Evolutionary conservation across 2,113 vertebrate species (phyloP).

Genomic region (Buteo buteo): DNA sequence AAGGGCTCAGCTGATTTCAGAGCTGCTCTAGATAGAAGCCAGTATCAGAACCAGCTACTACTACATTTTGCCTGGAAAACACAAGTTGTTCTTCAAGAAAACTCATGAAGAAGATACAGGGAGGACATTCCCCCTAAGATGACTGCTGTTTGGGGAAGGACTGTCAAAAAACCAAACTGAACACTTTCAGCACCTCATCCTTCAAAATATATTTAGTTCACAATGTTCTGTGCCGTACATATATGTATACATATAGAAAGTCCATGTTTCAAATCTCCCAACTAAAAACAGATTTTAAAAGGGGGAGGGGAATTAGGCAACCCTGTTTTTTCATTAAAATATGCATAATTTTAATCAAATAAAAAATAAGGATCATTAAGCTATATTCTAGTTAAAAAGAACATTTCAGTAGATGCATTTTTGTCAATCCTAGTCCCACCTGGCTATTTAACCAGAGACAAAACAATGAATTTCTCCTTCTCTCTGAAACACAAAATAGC

Average conservation of each 20-base stretch:
- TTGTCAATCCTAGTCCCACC: neutral
- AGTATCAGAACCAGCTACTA: neutral
- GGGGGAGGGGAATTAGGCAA: neutral
- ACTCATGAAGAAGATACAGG: neutral
- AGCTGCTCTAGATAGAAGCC: neutral
- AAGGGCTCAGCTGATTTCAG: neutral
- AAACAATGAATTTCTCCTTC: neutral
- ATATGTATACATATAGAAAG: neutral
- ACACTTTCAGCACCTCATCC: neutral
- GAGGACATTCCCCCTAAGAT: neutral
- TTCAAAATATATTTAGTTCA: neutral
- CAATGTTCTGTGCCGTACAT: neutral
- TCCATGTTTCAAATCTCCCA: neutral
- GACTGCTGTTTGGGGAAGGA: neutral
- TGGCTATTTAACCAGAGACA: neutral
- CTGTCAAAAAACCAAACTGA: neutral
- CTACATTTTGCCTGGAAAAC: neutral
- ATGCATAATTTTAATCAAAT: neutral
- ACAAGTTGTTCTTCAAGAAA: neutral
- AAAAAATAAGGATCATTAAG: neutral
- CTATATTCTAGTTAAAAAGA: neutral
- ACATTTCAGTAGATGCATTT: neutral
- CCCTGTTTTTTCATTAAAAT: neutral
- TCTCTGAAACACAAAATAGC: neutral
- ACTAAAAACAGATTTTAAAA: neutral